Base-by-base conservation (phyloP, 2,888 invertebrate species). In the Drosophila niveifrons region DNA sequence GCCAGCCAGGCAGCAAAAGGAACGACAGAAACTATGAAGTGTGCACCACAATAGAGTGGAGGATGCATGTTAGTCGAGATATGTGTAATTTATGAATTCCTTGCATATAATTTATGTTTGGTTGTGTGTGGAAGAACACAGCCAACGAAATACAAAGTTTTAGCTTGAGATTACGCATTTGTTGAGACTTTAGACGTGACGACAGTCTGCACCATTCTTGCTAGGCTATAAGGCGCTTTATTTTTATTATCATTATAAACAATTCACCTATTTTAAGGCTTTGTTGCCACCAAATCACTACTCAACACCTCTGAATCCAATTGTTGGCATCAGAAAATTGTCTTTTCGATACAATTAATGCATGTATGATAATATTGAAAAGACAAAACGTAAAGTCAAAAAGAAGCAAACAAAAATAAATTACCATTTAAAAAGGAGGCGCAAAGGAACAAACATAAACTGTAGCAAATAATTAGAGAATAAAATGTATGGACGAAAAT, bases 391-490 rank as follows among this genome's bases (percentile, higher is more conserved):
- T 10, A n/a, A 31, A 18, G 18, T 8, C 55, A 17, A 1, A 31
- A n/a, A 28, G 15, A 6, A 13, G 15, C 4, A 11, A 15, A 23
- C 34, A 2, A 31, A 43, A 28, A 50, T 10, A 43, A 50, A 13
- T 10, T 28, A 28, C 2, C 23, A 34, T 34, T 55, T 55, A 10
- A 57, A 17, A 39, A 36, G 36, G n/a, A 44, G 61, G 57, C 78
- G 66, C 62, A 77, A 63, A 61, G 56, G 62, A 70, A 67, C 63
- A 87, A 70, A 68, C 51, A 67, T 61, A 87, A 70, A 68, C 53
- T 66, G 53, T 85, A 83, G 83, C 51, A 82, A 83, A 83, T 82
- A 83, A 75, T 75, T 86, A 82, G 78, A 66, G 63, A 80, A 63
- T 61, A 70, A 68, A 34, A 78, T 75, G 55, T 67, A 70, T 65